These are phyloP conservation scores for Lagenorhynchus albirostris DNA, from an alignment of 2,113 vertebrate species.

Conservation along the genomic window DNA sequence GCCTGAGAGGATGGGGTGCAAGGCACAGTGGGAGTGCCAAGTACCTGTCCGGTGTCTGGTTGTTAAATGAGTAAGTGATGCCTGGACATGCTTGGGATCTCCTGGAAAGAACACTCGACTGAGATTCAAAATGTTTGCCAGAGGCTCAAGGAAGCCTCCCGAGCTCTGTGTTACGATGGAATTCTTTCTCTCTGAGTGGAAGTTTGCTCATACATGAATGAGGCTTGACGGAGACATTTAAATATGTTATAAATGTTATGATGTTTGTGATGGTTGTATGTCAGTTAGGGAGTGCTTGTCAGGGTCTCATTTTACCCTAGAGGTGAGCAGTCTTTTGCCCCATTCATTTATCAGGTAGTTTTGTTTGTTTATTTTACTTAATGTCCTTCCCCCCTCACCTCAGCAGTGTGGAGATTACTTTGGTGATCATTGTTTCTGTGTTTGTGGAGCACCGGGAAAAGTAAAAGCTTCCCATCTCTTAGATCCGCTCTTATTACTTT, in stretches of 20 bases:
- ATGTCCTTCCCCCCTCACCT: not conserved
- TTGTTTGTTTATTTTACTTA: not conserved
- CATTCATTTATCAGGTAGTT: not conserved
- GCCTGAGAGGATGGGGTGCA: not conserved
- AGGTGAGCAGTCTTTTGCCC: not conserved
- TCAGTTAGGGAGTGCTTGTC: not conserved
- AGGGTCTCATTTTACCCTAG: not conserved
- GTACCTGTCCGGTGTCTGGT: not conserved
- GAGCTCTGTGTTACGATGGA: accelerated
- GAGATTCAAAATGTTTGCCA: not conserved
- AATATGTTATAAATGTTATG: not conserved
- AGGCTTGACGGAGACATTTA: not conserved
- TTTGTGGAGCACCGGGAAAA: not conserved
- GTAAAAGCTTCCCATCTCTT: not conserved
- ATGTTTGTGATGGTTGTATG: not conserved
- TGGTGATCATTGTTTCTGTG: not conserved
- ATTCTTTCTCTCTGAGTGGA: not conserved
- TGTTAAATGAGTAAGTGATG: not conserved
- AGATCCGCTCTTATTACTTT: not conserved
- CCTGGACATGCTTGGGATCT: not conserved
- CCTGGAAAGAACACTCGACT: not conserved
- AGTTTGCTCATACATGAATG: not conserved
- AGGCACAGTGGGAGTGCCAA: too few species aligned
- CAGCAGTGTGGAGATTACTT: not conserved
- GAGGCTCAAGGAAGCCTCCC: not conserved